Evolutionary conservation across 2,888 invertebrate genomes (phyloP).

Genomic region (Scrobipalpa atriplicella): DNA sequence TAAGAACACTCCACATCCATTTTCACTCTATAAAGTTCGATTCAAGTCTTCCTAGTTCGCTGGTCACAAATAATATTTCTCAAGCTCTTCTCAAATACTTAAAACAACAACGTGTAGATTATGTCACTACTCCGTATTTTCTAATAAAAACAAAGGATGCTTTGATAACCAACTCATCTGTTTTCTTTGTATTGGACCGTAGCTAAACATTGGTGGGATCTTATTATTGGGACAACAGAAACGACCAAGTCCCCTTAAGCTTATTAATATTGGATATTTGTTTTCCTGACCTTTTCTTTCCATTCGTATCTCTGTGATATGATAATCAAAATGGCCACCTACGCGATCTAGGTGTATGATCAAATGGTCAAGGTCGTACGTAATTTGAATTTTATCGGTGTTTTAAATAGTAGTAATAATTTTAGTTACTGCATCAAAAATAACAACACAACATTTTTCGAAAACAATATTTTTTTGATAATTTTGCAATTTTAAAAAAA

Average conservation of each 20-base stretch:
- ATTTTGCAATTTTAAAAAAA: too few species aligned
- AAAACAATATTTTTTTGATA: too few species aligned
- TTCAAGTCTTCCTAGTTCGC: too few species aligned
- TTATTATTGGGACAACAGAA: conserved; percentile 30
- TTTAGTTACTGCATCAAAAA: too few species aligned
- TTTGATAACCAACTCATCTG: conserved; percentile 44
- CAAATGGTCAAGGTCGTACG: too few species aligned
- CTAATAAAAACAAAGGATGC: conserved; percentile 47
- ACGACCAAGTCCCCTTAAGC: conserved; percentile 15
- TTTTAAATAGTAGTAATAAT: too few species aligned
- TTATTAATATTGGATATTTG: conserved; percentile 33
- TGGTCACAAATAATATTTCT: not conserved
- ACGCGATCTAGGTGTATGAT: too few species aligned
- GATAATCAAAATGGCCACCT: not conserved
- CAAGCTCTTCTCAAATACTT: not conserved
- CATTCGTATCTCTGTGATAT: not conserved
- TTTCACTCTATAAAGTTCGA: too few species aligned
- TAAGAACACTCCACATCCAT: too few species aligned
- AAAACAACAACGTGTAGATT: conserved; percentile 28
- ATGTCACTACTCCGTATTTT: conserved; percentile 36
- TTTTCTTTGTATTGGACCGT: conserved; percentile 39
- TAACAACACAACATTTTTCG: too few species aligned
- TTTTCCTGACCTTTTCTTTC: conserved; percentile 25
- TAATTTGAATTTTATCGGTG: too few species aligned
- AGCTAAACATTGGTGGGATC: conserved; percentile 36